Evolutionary conservation across 92 coral and sea anemone species (phyloP).

Genomic region (Actinernus sp.): DNA sequence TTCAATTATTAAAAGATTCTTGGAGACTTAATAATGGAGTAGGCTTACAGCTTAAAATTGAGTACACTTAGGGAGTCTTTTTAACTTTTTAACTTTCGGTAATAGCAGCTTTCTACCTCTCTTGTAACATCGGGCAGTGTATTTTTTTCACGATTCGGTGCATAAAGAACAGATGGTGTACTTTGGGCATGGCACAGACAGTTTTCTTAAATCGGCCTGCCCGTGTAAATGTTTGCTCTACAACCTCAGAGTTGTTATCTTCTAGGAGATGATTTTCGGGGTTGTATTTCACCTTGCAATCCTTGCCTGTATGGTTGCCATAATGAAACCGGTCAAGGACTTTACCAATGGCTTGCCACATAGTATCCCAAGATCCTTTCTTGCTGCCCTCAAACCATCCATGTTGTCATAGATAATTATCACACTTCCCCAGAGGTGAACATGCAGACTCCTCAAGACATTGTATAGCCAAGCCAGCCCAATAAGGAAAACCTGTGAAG

Average conservation of each 20-base stretch:
- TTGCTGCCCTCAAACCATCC: too few relatives aligned
- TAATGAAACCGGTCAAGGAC: neutral
- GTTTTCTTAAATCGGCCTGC: too few relatives aligned
- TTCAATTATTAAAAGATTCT: too few relatives aligned
- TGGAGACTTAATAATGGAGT: too few relatives aligned
- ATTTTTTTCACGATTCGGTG: neutral
- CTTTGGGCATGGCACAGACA: neutral
- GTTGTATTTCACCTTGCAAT: neutral
- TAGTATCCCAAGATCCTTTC: too few relatives aligned
- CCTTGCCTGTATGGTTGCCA: neutral
- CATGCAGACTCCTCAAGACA: neutral
- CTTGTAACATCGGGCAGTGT: neutral
- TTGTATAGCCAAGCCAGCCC: neutral
- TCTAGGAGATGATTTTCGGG: neutral
- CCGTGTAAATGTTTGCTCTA: neutral
- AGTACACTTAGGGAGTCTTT: too few relatives aligned
- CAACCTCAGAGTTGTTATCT: neutral
- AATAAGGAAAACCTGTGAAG: neutral
- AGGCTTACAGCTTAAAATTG: too few relatives aligned
- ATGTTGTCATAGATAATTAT: neutral
- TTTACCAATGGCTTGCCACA: neutral
- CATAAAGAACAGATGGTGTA: too few relatives aligned
- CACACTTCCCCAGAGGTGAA: neutral
- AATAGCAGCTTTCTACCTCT: neutral
- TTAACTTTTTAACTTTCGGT: neutral